phyloP scores from a whole-genome alignment of 2,113 vertebrate species.

The Piaya cayana region DNA sequence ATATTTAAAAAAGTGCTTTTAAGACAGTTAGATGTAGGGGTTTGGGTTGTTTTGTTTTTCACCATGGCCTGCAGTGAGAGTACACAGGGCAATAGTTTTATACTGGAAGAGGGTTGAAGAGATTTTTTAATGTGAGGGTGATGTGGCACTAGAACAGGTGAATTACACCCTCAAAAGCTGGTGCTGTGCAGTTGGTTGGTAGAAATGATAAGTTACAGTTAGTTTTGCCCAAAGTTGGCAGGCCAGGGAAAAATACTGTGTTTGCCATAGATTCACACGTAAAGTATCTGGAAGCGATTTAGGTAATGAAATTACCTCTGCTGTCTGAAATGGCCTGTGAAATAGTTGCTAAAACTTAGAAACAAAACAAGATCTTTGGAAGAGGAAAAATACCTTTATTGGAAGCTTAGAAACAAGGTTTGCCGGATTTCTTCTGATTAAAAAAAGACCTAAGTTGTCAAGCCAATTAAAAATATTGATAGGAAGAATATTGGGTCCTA shows the following conservation, averaged over 20 bases:
- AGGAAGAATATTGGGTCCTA: neutral
- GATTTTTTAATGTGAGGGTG: neutral
- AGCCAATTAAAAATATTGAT: neutral
- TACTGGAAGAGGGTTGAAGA: neutral
- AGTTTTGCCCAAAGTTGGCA: neutral
- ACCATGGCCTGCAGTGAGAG: neutral
- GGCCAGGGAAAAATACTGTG: neutral
- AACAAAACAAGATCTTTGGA: neutral
- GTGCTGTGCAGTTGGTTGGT: neutral
- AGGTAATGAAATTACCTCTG: neutral
- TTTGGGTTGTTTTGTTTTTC: neutral
- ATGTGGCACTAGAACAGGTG: too few relatives aligned
- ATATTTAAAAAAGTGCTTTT: neutral
- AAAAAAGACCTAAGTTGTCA: neutral
- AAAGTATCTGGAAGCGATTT: neutral
- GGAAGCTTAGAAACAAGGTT: neutral
- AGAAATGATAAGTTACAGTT: neutral
- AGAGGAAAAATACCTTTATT: neutral
- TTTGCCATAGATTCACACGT: neutral
- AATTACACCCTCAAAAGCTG: neutral
- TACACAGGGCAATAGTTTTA: neutral
- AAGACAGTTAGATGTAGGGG: too few relatives aligned
- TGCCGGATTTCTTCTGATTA: neutral
- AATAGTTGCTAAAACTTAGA: neutral
- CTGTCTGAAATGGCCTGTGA: neutral